Conservation (phyloP, 2,888 invertebrate genomes). For the Lithosia quadra region DNA sequence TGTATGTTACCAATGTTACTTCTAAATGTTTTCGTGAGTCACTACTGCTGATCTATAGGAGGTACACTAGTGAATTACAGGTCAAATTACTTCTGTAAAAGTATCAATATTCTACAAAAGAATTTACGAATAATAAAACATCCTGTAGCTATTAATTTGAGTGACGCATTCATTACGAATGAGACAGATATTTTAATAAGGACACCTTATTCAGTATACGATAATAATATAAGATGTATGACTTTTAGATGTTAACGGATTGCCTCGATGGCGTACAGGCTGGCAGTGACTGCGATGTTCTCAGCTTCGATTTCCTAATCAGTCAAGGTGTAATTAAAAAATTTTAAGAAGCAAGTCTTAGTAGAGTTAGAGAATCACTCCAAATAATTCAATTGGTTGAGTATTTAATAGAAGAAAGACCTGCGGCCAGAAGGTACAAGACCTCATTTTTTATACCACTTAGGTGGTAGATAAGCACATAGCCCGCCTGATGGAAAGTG, state of each 20-base stretch:
- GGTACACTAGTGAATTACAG: too few relatives aligned
- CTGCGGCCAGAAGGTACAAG: too few relatives aligned
- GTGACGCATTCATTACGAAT: slow-evolving; percentile 14
- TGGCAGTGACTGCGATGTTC: not conserved
- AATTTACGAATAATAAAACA: not conserved
- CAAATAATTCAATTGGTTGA: too few relatives aligned
- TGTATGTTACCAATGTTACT: too few relatives aligned
- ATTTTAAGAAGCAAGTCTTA: not conserved
- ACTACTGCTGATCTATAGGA: too few relatives aligned
- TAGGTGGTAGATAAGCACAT: too few relatives aligned
- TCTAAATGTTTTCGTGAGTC: too few relatives aligned
- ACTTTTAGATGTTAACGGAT: not conserved
- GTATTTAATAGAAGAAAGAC: too few relatives aligned
- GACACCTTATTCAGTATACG: slow-evolving; percentile 31
- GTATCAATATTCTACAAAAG: not conserved
- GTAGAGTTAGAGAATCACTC: too few relatives aligned
- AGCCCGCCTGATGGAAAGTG: too few relatives aligned
- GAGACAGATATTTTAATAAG: slow-evolving; percentile 18
- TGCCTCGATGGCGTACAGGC: not conserved
- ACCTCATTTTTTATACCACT: too few relatives aligned
- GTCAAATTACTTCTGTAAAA: too few relatives aligned
- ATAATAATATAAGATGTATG: not conserved
- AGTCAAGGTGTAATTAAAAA: not conserved
- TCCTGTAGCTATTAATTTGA: slow-evolving; percentile 9
- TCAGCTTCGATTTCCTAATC: not conserved